Evolutionary conservation across 2,888 invertebrate species (phyloP), one percentile per base, ranked within the genome.

Genomic region (Platypus cylindrus): DNA sequence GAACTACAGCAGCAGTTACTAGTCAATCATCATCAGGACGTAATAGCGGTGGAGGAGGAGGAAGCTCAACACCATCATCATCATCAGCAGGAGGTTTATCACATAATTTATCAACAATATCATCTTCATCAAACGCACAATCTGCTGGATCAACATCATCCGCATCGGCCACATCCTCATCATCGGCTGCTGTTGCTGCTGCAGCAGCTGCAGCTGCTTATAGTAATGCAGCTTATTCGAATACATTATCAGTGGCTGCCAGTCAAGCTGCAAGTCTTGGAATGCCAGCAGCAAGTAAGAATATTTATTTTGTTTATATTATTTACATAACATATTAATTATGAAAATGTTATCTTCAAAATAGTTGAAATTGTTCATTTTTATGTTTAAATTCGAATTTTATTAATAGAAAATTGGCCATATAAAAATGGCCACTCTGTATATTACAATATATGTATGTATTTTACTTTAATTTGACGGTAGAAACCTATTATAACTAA

Each of bases 241-340:
- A 74, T 49, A 82, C 84, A 36, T 73, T 85, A 54, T 82, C 83
- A 46, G 84, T 83, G 49, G 84, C 84, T 32, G 85, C 84, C 46
- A 83, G 81, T 58, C 85, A 85, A 63, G 85, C 85, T 23, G 84
- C 84, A 34, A 82, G 81, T 54, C 67, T 85, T 52, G 83, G 84
- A 45, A 67, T 83, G 53, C 79, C 80, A 38, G 75, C 75, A 42
- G 77, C 78, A 53, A 79, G 78, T 79, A 47, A 70, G 71, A 67
- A 26, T 11, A 17, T 15, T 17, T 3, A 24, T 26, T 3, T 13
- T 18, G n/a, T n/a, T n/a, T n/a, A n/a, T n/a, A n/a, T n/a, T n/a
- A n/a, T n/a, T n/a, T n/a, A n/a, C n/a, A n/a, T n/a, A n/a, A n/a
- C n/a, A n/a, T n/a, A n/a, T n/a, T n/a, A n/a, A n/a, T n/a, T n/a